These are phyloP conservation scores for Nematopogon swammerdamellus DNA, from an alignment of 2,888 invertebrate genomes.

Conservation along the genomic window DNA sequence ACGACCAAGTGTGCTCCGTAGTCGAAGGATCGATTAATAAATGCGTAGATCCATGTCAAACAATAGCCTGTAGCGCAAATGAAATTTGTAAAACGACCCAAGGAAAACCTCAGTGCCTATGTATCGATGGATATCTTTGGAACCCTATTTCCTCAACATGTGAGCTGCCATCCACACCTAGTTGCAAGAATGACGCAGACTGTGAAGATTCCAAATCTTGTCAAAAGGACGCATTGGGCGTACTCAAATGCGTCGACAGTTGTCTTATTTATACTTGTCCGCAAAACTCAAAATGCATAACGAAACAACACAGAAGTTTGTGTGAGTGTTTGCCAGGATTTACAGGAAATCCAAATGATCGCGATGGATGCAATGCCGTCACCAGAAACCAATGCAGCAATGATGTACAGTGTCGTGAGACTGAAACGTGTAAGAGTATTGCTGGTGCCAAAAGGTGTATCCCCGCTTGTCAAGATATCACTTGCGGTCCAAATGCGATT, in stretches of 20 bases:
- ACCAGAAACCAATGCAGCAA: constrained; percentile 73
- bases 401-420: constrained; percentile 81
- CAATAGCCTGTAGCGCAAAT: constrained; percentile 78
- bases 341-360: constrained; percentile 85
- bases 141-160: constrained; percentile 79
- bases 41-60: constrained; percentile 77
- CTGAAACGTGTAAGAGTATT: constrained; percentile 69
- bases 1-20: constrained; percentile 67
- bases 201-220: constrained; percentile 71
- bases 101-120: constrained; percentile 74
- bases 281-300: constrained; percentile 76
- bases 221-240: constrained; percentile 79
- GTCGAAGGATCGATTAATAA: constrained; percentile 60
- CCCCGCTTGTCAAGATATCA: constrained; percentile 72
- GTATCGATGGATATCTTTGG: constrained; percentile 75
- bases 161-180: constrained; percentile 84
- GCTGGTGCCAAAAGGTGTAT: constrained; percentile 64
- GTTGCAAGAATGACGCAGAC: constrained; percentile 68
- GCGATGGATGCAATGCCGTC: constrained; percentile 77
- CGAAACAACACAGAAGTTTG: constrained; percentile 67
- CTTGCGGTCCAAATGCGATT: constrained; percentile 83
- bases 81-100: constrained; percentile 73
- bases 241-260: constrained; percentile 75
- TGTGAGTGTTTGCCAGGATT: constrained; percentile 84
- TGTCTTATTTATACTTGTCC: constrained; percentile 84